A percentile compares a stretch with the other conserved stretches of the same genome.
Conservation (phyloP, 2,888 invertebrate genomes). For the Leptodirus hochenwartii region DNA sequence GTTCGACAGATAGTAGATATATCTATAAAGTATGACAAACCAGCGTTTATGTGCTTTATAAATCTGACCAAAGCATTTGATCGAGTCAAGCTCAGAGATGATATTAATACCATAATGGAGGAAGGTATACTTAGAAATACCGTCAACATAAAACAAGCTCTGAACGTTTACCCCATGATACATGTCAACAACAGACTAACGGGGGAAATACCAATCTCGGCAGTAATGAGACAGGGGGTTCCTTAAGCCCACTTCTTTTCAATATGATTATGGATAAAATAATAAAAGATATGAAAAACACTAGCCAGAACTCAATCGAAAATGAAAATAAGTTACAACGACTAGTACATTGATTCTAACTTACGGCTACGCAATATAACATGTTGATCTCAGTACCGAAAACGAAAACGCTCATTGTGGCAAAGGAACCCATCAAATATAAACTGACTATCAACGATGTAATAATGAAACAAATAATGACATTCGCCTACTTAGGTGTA, state of each 20-base stretch:
- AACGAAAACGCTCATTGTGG: too few species aligned
- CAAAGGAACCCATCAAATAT: too few species aligned
- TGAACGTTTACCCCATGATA: not conserved
- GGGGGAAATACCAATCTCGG: not conserved
- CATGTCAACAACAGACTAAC: conserved; percentile 2
- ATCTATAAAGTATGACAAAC: conserved; percentile 4
- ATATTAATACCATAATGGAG: too few species aligned
- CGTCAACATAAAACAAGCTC: too few species aligned
- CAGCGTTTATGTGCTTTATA: conserved; percentile 5
- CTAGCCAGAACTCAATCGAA: too few species aligned
- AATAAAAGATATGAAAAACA: conserved; percentile 3
- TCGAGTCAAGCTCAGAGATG: not conserved
- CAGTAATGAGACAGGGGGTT: conserved; percentile 6
- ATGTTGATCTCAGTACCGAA: too few species aligned
- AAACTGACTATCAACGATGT: too few species aligned
- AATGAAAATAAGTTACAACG: too few species aligned
- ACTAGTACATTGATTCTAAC: too few species aligned
- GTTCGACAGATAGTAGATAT: conserved; percentile 2
- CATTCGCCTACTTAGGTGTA: conserved; percentile 6
- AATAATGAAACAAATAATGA: conserved; percentile 6
- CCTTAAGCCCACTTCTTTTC: conserved; percentile 8
- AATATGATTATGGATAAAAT: conserved; percentile 9
- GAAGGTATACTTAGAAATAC: too few species aligned
- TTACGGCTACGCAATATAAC: too few species aligned
- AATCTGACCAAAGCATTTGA: conserved; percentile 2